phyloP scores from a whole-genome alignment of 2,797 vertebrate genomes.

The Sebastes hubbsi region DNA sequence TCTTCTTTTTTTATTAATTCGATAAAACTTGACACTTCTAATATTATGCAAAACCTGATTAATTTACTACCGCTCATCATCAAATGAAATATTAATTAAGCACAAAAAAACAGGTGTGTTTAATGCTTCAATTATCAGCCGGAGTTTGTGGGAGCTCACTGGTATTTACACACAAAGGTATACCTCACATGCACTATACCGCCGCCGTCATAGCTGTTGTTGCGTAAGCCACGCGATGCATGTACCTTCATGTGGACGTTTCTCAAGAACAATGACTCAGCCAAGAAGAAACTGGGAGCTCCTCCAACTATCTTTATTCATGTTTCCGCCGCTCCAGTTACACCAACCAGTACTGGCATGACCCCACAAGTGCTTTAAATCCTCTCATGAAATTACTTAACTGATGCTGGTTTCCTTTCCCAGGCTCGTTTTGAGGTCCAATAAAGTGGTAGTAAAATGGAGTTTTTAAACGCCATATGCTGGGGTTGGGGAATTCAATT shows the following conservation, averaged over 20 bases:
- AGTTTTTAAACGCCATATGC: slow-evolving; percentile 8
- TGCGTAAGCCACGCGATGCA: slow-evolving; percentile 41
- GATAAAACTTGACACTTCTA: slow-evolving; percentile 75
- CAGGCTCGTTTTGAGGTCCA: slow-evolving; percentile 33
- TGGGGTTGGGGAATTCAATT: neutral
- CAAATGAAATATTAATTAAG: slow-evolving; percentile 94
- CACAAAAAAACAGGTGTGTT: slow-evolving; percentile 90
- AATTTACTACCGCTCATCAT: slow-evolving; percentile 91
- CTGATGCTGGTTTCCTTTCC: slow-evolving; percentile 42
- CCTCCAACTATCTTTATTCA: slow-evolving; percentile 62
- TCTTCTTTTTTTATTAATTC: slow-evolving; percentile 69
- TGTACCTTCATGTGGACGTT: slow-evolving; percentile 69
- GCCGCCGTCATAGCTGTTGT: neutral
- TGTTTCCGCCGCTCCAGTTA: slow-evolving; percentile 40
- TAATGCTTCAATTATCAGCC: slow-evolving; percentile 92
- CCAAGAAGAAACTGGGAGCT: slow-evolving; percentile 55
- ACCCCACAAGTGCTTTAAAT: slow-evolving; percentile 46
- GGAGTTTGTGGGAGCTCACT: slow-evolving; percentile 82
- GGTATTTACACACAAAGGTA: slow-evolving; percentile 4
- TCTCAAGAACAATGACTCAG: slow-evolving; percentile 62
- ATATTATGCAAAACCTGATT: slow-evolving; percentile 86
- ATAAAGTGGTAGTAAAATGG: slow-evolving; percentile 3
- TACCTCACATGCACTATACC: neutral
- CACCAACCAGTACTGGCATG: slow-evolving; percentile 59
- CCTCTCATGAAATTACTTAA: slow-evolving; percentile 44